Conservation (phyloP, 2,113 vertebrate genomes). For the Toxotes jaculatrix region DNA sequence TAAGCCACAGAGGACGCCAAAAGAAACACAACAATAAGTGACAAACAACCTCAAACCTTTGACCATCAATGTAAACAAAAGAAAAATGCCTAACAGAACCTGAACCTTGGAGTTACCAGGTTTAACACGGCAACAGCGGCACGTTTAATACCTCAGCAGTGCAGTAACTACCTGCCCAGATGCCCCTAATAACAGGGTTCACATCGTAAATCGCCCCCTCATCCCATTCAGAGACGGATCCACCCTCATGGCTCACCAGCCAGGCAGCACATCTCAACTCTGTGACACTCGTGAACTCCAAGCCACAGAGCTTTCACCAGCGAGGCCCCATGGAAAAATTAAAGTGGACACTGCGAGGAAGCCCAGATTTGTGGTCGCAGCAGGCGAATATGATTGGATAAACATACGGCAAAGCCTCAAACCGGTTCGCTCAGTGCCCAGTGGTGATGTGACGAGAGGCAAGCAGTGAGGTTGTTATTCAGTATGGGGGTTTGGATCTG, state of each 20-base stretch:
- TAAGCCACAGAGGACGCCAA: neutral
- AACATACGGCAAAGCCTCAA: conserved; percentile 63
- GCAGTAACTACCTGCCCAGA: conserved; percentile 65
- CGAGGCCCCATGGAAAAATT: conserved; percentile 65
- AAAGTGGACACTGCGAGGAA: conserved; percentile 59
- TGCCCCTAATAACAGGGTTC: conserved; percentile 74
- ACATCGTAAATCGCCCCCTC: conserved; percentile 39
- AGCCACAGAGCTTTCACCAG: conserved; percentile 67
- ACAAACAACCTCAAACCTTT: conserved; percentile 3
- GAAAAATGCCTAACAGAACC: conserved; percentile 14
- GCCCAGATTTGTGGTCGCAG: conserved; percentile 64
- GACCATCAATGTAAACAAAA: conserved; percentile 19
- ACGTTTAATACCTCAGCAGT: conserved; percentile 48
- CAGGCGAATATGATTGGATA: conserved; percentile 70
- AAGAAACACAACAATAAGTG: neutral
- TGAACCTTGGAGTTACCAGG: conserved; percentile 1
- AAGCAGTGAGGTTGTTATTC: conserved; percentile 30
- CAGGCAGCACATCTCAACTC: conserved; percentile 61
- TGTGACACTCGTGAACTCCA: conserved; percentile 52
- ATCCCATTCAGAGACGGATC: conserved; percentile 32
- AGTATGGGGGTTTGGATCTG: conserved; percentile 11
- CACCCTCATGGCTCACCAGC: conserved; percentile 51
- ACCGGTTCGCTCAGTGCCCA: conserved; percentile 30
- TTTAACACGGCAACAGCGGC: conserved; percentile 31
- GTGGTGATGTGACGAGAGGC: conserved; percentile 58